Evolutionary conservation across 2,113 vertebrate genomes (phyloP).

Genomic region (Mormyrus lacerda): DNA sequence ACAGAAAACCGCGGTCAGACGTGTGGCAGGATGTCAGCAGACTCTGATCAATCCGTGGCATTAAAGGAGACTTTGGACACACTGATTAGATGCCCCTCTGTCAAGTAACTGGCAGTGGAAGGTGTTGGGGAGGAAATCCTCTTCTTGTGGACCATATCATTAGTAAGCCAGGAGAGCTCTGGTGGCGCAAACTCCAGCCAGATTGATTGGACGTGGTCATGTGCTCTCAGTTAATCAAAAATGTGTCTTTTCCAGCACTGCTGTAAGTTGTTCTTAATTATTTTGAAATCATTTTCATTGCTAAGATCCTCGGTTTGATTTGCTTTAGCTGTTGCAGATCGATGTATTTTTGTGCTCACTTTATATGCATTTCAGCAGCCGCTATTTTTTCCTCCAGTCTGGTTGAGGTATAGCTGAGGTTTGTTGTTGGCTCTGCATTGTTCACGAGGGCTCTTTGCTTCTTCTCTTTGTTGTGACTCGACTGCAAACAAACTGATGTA

Average conservation of each 20-base stretch:
- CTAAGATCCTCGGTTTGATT: not conserved
- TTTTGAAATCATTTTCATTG: not conserved
- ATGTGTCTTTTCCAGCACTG: constrained; percentile 20
- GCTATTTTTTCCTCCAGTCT: not conserved
- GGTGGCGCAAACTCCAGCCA: constrained; percentile 24
- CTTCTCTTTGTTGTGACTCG: not conserved
- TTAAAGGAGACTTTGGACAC: constrained; percentile 41
- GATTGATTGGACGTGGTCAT: constrained; percentile 22
- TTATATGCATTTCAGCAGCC: not conserved
- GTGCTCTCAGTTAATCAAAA: constrained; percentile 40
- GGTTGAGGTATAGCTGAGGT: too few relatives aligned
- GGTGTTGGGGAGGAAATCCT: not conserved
- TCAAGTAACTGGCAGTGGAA: not conserved
- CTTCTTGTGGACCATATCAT: not conserved
- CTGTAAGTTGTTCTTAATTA: constrained; percentile 22
- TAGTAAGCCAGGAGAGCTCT: not conserved
- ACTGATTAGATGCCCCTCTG: constrained; percentile 34
- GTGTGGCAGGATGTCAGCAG: not conserved
- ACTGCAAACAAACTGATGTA: not conserved
- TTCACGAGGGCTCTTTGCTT: not conserved
- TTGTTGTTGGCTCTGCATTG: not conserved
- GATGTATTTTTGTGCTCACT: not conserved
- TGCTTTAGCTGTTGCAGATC: not conserved
- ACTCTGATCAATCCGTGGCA: constrained; percentile 35
- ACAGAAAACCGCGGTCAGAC: not conserved